phyloP scores from a whole-genome alignment of 2,797 vertebrate genomes.

The Neosilurus mollespiculum region DNA sequence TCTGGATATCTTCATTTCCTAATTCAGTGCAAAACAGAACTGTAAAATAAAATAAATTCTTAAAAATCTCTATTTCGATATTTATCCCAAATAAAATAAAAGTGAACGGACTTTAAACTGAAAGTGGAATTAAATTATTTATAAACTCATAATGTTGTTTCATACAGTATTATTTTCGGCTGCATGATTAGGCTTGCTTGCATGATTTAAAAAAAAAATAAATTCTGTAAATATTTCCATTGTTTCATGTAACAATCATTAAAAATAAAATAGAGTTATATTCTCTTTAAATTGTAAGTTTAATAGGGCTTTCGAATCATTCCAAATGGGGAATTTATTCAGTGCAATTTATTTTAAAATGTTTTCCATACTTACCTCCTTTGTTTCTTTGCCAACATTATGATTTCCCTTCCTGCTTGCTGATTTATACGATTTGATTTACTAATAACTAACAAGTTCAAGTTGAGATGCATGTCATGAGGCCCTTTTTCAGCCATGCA shows the following conservation, averaged over 20 bases:
- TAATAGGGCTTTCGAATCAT: neutral
- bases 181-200: neutral
- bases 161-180: neutral
- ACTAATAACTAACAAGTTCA: neutral
- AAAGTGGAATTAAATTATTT: too few species aligned
- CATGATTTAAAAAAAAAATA: too few species aligned
- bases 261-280: too few species aligned
- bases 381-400: too few species aligned
- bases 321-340: neutral
- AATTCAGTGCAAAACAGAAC: too few species aligned
- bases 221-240: too few species aligned
- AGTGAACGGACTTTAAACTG: too few species aligned
- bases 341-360: neutral
- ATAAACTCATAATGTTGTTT: neutral
- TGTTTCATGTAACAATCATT: too few species aligned
- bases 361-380: neutral
- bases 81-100: neutral
- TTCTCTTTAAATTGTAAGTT: neutral
- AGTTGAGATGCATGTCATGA: neutral
- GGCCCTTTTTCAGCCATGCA: neutral
- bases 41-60: neutral
- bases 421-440: too few species aligned
- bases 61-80: neutral
- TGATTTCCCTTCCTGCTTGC: too few species aligned
- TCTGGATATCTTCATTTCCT: neutral